Base-by-base conservation (phyloP, 1,140 invertebrate genomes). In the Drosophila prosaltans region DNA sequence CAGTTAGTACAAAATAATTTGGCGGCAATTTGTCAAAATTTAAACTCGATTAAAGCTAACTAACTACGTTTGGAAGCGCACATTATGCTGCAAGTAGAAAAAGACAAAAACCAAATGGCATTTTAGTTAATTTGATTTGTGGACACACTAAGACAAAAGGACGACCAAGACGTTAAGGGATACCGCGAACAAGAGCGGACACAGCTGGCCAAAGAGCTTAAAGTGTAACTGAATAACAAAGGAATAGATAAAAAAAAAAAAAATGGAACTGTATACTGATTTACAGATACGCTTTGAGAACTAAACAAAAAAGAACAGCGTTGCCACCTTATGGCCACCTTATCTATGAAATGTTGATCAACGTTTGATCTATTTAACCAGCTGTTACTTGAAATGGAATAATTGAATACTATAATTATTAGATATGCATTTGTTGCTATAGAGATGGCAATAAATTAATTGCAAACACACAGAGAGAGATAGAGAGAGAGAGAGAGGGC, bases 111-210 rank as follows among this genome's bases (percentile, higher is more conserved):
- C 84, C 83, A 88, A 88, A 88, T 83, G 83, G 84, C 83, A 88
- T 86, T 86, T 86, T 86, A 86, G 83, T 88, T 88, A 88, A 86
- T 86, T 86, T 88, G 79, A 86, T 86, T 86, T 86, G 82, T 86
- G 79, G 77, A 71, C 61, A 73, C 74, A 59, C 65, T 64, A 51
- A 26, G 9, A 58, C 28, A 32, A 26, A 36, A 26, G 24, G 24
- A 26, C n/a, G 28, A 48, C 39, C 1, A 4, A 21, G 30, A 26
- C 48, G 32, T 36, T 36, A 36, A 36, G 32, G 32, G 6, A 36
- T 36, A 39, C 7, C 30, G n/a, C 11, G 41, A 39, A 40, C 40
- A 45, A 21, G 54, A 55, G 60, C 54, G 61, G 45, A 21, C 7
- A 9, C 45, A 74, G 54, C 43, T 39, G 39, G 57, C 28, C 55